Conservation (phyloP, 2,888 invertebrate species). For the Reticulitermes lucifugus region DNA sequence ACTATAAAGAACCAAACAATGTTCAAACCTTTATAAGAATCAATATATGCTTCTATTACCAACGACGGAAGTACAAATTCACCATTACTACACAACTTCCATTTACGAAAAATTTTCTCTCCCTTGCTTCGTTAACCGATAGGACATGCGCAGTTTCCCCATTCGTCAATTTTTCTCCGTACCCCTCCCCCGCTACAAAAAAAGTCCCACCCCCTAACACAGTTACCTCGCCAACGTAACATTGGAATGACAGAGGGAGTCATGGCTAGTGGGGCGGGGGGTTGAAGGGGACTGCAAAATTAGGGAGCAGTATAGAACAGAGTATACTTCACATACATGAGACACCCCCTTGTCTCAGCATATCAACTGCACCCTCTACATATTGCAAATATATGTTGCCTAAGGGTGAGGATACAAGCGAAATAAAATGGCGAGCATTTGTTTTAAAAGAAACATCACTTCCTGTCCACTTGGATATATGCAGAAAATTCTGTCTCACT, state of each 20-base stretch:
- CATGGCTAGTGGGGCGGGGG: no score
- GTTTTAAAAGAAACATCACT: not conserved
- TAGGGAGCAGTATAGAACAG: not conserved
- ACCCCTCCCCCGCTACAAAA: conserved; percentile 21
- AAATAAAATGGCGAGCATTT: conserved; percentile 25
- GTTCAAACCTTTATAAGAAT: no score
- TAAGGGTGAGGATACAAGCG: not conserved
- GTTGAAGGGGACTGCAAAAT: conserved; percentile 5
- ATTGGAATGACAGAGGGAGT: not conserved
- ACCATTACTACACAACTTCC: conserved; percentile 6
- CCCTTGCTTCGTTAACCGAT: conserved; percentile 2
- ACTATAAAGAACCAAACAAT: no score
- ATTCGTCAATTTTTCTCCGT: conserved; percentile 48
- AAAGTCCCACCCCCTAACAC: conserved; percentile 21
- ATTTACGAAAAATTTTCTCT: conserved; percentile 6
- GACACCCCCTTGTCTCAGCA: not conserved
- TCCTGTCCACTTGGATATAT: not conserved
- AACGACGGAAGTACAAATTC: not conserved
- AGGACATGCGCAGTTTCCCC: conserved; percentile 24
- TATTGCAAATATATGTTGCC: conserved; percentile 1
- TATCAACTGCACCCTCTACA: not conserved
- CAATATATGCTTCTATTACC: not conserved
- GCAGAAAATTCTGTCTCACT: not conserved
- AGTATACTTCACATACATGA: not conserved
- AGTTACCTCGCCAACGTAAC: conserved; percentile 16